Evolutionary conservation across 1,140 invertebrate genomes (phyloP).

Genomic region (Teleopsis dalmanni): DNA sequence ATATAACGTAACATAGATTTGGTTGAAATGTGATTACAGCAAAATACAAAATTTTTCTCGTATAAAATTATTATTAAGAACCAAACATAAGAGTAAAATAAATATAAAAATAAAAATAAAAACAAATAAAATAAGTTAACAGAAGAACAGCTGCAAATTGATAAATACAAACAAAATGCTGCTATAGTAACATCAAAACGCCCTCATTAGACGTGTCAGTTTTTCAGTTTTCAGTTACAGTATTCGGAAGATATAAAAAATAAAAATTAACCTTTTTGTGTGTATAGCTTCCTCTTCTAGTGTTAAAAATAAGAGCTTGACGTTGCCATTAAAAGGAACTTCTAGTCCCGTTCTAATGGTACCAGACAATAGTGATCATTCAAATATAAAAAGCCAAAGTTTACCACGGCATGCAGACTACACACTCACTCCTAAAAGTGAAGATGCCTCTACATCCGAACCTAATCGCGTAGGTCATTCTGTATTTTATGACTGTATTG

Average conservation of each 20-base stretch:
- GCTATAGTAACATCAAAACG: conserved; percentile 5
- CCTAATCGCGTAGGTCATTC: conserved; percentile 44
- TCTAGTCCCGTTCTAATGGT: conserved; percentile 14
- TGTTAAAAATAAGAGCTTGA: conserved; percentile 23
- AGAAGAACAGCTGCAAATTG: background rate
- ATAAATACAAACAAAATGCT: conserved; percentile 1
- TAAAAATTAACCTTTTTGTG: too few relatives aligned
- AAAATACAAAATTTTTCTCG: too few relatives aligned
- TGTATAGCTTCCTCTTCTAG: too few relatives aligned
- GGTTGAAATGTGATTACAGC: too few relatives aligned
- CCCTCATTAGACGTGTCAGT: too few relatives aligned
- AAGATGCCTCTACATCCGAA: conserved; percentile 35
- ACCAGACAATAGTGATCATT: conserved; percentile 10
- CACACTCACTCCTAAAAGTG: conserved; percentile 26
- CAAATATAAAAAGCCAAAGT: background rate
- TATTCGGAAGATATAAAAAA: too few relatives aligned
- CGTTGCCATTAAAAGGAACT: conserved; percentile 29
- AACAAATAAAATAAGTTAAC: too few relatives aligned
- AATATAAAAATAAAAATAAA: too few relatives aligned
- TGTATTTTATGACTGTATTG: conserved; percentile 47
- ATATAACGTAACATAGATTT: too few relatives aligned
- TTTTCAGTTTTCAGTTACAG: too few relatives aligned
- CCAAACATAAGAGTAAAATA: too few relatives aligned
- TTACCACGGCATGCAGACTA: background rate
- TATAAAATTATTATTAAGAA: too few relatives aligned